phyloP scores from a whole-genome alignment of 2,113 vertebrate genomes.

The Sinocyclocheilus anshuiensis region DNA sequence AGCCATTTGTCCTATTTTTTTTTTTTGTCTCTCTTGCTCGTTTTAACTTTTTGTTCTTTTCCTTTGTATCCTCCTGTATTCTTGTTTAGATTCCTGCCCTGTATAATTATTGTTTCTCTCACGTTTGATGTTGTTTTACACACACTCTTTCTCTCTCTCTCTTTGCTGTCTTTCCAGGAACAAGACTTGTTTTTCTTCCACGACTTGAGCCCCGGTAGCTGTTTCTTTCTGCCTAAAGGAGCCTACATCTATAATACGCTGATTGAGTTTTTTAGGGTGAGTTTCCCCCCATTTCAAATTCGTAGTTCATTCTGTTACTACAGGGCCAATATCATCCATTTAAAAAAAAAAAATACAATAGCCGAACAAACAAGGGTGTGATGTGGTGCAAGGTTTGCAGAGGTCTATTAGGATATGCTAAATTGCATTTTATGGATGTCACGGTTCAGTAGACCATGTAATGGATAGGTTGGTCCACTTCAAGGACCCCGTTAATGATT shows the following conservation, averaged over 20 bases:
- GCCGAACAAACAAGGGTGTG: background rate
- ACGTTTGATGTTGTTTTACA: background rate
- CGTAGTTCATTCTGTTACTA: background rate
- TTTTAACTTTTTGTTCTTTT: slow-evolving; percentile 1
- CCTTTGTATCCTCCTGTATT: background rate
- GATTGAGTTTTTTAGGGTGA: slow-evolving; percentile 92
- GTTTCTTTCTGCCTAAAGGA: slow-evolving; percentile 96
- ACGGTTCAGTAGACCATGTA: slow-evolving; percentile 35
- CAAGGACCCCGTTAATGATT: slow-evolving; percentile 28
- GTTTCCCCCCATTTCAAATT: slow-evolving; percentile 44
- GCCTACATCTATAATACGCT: slow-evolving; percentile 92
- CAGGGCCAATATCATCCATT: slow-evolving; percentile 3
- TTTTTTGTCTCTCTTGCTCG: background rate
- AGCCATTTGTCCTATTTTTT: slow-evolving; percentile 22
- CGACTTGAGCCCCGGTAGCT: slow-evolving; percentile 96
- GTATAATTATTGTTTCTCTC: background rate
- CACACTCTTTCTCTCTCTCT: background rate
- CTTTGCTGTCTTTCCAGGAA: slow-evolving; percentile 75
- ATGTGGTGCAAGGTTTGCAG: background rate
- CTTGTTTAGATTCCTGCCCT: background rate
- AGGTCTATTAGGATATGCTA: slow-evolving; percentile 15
- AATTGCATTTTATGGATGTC: slow-evolving; percentile 33
- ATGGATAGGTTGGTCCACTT: slow-evolving; percentile 29
- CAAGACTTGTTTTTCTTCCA: slow-evolving; percentile 99
- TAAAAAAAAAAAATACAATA: slow-evolving; percentile 22